phyloP scores from a whole-genome alignment of 2,888 invertebrate species.

The Ariolimax columbianus region DNA sequence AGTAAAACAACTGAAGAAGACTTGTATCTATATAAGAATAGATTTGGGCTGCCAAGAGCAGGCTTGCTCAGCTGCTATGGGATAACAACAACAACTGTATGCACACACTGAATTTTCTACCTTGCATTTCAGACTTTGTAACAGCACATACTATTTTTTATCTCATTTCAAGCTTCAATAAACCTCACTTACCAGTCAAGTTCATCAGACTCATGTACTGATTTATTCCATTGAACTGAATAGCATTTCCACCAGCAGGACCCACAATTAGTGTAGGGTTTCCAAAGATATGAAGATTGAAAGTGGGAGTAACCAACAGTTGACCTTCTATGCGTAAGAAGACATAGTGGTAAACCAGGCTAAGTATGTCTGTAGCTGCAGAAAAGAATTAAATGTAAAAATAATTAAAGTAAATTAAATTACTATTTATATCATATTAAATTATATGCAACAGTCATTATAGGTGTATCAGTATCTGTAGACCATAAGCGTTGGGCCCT shows the following conservation, averaged over 20 bases:
- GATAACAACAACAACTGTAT: too few species aligned
- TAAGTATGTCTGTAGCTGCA: conserved; percentile 2
- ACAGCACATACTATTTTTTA: too few species aligned
- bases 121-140: too few species aligned
- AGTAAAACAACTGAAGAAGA: too few species aligned
- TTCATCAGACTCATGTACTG: conserved; percentile 50
- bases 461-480: too few species aligned
- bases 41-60: too few species aligned
- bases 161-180: too few species aligned
- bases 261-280: conserved; percentile 56
- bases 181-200: conserved; percentile 1
- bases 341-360: conserved; percentile 55
- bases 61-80: too few species aligned
- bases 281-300: conserved; percentile 63
- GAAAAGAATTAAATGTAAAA: not conserved
- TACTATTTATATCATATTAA: not conserved
- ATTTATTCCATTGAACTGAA: conserved; percentile 54
- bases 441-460: not conserved
- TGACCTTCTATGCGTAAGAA: conserved; percentile 60
- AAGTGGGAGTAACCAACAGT: conserved; percentile 61
- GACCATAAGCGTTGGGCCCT: too few species aligned
- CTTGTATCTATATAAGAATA: too few species aligned
- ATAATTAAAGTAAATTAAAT: not conserved
- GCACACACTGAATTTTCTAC: too few species aligned
- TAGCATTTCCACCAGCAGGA: conserved; percentile 56